These are phyloP conservation scores for Pissodes strobi DNA, from an alignment of 1,140 invertebrate genomes.

Conservation along the genomic window DNA sequence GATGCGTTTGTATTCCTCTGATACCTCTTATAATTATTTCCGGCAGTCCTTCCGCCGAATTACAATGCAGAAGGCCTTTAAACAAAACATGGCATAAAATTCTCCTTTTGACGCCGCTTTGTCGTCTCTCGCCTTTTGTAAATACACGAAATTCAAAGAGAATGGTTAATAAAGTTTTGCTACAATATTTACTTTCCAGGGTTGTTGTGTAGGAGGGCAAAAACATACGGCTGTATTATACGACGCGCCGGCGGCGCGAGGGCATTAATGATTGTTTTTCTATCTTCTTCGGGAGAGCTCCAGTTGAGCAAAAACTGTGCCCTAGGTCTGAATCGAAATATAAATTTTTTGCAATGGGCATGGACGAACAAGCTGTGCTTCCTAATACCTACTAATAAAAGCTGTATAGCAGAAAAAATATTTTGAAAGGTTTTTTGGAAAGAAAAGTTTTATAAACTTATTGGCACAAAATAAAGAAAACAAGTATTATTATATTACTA, in stretches of 20 bases:
- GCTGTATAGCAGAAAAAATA: too few relatives aligned
- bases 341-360: too few relatives aligned
- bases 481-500: too few relatives aligned
- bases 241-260: background rate
- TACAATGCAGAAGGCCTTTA: background rate
- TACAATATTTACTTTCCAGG: background rate
- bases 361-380: background rate
- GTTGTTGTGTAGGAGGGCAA: background rate
- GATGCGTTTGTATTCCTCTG: background rate
- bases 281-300: background rate
- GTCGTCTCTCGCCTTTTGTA: too few relatives aligned
- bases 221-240: background rate
- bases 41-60: background rate
- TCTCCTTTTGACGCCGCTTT: too few relatives aligned
- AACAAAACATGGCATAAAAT: background rate
- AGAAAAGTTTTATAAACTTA: too few relatives aligned
- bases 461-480: too few relatives aligned
- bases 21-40: background rate
- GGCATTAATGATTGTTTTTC: background rate
- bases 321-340: too few relatives aligned
- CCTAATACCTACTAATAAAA: background rate
- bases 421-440: too few relatives aligned
- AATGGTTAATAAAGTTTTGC: constrained; percentile 5
- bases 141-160: constrained; percentile 1
- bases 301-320: too few relatives aligned